Evolutionary conservation across 2,797 vertebrate genomes (phyloP).

Genomic region (Triplophysa yarkandensis): DNA sequence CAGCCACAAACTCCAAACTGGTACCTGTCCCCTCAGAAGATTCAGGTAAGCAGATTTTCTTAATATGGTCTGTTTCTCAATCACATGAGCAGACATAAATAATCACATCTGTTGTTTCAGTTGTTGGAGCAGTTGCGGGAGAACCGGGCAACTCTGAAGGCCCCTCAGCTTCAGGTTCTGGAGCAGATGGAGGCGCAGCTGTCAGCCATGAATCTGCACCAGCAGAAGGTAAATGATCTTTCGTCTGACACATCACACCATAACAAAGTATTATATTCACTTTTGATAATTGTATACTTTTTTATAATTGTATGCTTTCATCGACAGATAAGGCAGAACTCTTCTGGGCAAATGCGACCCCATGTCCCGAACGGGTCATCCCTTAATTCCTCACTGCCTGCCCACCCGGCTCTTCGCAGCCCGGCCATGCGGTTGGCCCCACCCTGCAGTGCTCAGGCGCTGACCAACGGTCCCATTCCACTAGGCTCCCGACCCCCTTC

Average conservation of each 20-base stretch:
- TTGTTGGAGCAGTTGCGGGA: constrained; percentile 92
- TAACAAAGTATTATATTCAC: background rate
- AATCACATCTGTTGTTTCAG: constrained; percentile 62
- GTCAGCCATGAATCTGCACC: constrained; percentile 92
- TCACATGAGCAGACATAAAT: too few relatives aligned
- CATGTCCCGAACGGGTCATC: constrained; percentile 89
- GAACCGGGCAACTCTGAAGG: constrained; percentile 90
- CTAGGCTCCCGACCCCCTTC: constrained; percentile 63
- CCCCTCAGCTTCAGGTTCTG: constrained; percentile 91
- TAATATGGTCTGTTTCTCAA: background rate
- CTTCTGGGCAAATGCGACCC: constrained; percentile 88
- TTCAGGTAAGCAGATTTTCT: constrained; percentile 80
- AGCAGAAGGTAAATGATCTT: constrained; percentile 75
- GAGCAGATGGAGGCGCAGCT: constrained; percentile 96
- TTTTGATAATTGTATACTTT: background rate
- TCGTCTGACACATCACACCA: background rate
- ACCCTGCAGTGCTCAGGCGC: constrained; percentile 82
- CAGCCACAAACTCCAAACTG: constrained; percentile 88
- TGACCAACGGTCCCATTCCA: constrained; percentile 91
- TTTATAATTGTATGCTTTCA: background rate
- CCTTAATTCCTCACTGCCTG: constrained; percentile 88
- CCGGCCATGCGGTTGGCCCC: constrained; percentile 83
- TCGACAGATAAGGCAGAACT: constrained; percentile 88
- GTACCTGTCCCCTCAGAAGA: constrained; percentile 92
- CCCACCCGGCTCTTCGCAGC: constrained; percentile 83